Base-by-base conservation (phyloP, 2,888 invertebrate species). In the Chouioia cunea region DNA sequence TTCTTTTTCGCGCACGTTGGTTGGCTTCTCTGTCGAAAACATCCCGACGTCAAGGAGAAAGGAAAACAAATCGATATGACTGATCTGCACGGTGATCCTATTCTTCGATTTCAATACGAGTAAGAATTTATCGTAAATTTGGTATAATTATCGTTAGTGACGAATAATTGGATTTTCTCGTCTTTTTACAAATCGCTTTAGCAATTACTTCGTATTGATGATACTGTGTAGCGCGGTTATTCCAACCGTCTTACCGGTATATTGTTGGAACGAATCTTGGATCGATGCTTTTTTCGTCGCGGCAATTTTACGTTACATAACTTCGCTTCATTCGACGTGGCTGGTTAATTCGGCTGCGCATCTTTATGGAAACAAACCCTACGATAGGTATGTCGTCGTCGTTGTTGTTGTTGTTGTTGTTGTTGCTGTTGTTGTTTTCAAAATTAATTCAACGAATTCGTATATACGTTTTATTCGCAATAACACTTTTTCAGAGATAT, bases 331-430 rank as follows among this genome's bases (percentile, higher is more conserved):
- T 86, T 93, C 95, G 76, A 97, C 97, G 0, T 98, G 94, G 89
- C 91, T 93, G 79, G 97, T 97, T n/a, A 97, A 97, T 85, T 96
- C 96, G 83, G 93, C 94, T 14, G 97, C 97, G 0, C 97, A 97
- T 83, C 90, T 95, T 88, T 97, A 93, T 90, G 97, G 97, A n/a
- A 91, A 92, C 78, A 92, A 92, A 81, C 97, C 97, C 0, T 97
- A 97, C 82, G 97, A 97, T 86, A 92, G 89, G 93, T 93, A 36
- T 8, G 36, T 36, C n/a, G n/a, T n/a, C n/a, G n/a, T n/a, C n/a
- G n/a, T n/a, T n/a, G n/a, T n/a, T n/a, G n/a, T n/a, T n/a, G n/a
- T n/a, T n/a, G n/a, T n/a, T n/a, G n/a, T n/a, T n/a, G n/a, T n/a
- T n/a, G n/a, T n/a, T n/a, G n/a, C n/a, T n/a, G n/a, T n/a, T n/a